Conservation (phyloP, 53 echinoderm and acorn worm genomes). For the Luidia sarsii region DNA sequence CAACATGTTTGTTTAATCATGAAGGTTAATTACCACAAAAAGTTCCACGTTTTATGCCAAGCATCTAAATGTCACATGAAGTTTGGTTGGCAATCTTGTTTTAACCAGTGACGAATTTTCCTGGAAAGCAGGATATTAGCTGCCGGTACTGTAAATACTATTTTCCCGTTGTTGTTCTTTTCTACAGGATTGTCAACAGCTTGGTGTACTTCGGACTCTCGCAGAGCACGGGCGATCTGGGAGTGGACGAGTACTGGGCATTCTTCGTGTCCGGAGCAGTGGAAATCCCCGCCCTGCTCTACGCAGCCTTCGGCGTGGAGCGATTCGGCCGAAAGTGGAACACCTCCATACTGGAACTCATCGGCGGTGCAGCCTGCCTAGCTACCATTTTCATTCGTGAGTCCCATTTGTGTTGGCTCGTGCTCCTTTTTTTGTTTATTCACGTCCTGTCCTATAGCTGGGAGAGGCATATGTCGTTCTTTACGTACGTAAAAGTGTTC, state of each 20-base stretch:
- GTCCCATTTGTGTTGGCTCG: not conserved
- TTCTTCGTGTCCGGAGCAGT: slow-evolving; percentile 63
- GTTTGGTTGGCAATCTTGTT: too few relatives aligned
- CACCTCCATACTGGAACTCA: slow-evolving; percentile 19
- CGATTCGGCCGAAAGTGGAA: slow-evolving; percentile 44
- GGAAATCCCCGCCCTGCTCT: slow-evolving; percentile 64
- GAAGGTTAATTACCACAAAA: too few relatives aligned
- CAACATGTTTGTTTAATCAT: too few relatives aligned
- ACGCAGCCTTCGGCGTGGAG: slow-evolving; percentile 36
- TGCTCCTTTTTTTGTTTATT: not conserved
- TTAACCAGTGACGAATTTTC: too few relatives aligned
- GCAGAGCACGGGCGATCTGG: slow-evolving; percentile 59
- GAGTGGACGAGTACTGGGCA: too few relatives aligned
- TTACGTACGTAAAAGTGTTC: not conserved
- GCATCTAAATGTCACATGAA: too few relatives aligned
- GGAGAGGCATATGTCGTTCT: not conserved
- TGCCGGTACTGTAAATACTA: too few relatives aligned
- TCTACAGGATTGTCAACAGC: slow-evolving; percentile 55
- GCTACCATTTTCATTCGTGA: slow-evolving; percentile 74
- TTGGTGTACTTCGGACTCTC: slow-evolving; percentile 70
- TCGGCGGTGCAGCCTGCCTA: slow-evolving; percentile 75
- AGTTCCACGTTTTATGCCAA: too few relatives aligned
- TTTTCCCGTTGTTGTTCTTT: too few relatives aligned
- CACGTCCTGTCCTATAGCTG: not conserved
- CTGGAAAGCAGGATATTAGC: too few relatives aligned